phyloP scores from a whole-genome alignment of 2,888 invertebrate species.

The Stenichneumon culpator region DNA sequence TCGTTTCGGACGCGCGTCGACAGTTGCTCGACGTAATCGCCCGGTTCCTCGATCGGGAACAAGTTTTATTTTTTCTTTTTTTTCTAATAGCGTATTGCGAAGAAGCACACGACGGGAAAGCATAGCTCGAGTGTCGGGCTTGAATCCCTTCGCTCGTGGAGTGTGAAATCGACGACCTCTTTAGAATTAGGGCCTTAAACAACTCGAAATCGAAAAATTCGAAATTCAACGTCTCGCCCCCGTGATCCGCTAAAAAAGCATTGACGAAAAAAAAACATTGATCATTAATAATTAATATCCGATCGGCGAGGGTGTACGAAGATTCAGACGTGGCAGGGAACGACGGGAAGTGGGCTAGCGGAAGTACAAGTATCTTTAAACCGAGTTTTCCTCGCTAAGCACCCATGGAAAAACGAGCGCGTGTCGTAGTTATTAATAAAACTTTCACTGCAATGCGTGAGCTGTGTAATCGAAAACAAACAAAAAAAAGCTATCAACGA shows the following conservation, averaged over 20 bases:
- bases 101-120: slow-evolving; percentile 53
- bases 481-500: slow-evolving; percentile 17
- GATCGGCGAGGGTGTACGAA: slow-evolving; percentile 40
- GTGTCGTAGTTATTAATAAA: slow-evolving; percentile 20
- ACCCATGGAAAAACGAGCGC: slow-evolving; percentile 29
- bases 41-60: slow-evolving; percentile 32
- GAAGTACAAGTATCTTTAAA: slow-evolving; percentile 26
- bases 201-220: slow-evolving; percentile 41
- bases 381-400: slow-evolving; percentile 48
- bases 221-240: slow-evolving; percentile 8
- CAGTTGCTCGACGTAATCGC: background rate
- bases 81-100: slow-evolving; percentile 45
- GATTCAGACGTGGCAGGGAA: slow-evolving; percentile 22
- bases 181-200: slow-evolving; percentile 21
- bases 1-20: slow-evolving; percentile 33
- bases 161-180: slow-evolving; percentile 33
- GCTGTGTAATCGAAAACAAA: slow-evolving; percentile 13
- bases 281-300: slow-evolving; percentile 29
- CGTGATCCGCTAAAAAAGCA: slow-evolving; percentile 42
- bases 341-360: slow-evolving; percentile 11
- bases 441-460: slow-evolving; percentile 7
- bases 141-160: slow-evolving; percentile 38
- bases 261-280: slow-evolving; percentile 40
- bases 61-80: background rate
- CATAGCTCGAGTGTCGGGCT: slow-evolving; percentile 30